Base-by-base conservation (phyloP, 2,888 invertebrate species). In the Noctua comes region DNA sequence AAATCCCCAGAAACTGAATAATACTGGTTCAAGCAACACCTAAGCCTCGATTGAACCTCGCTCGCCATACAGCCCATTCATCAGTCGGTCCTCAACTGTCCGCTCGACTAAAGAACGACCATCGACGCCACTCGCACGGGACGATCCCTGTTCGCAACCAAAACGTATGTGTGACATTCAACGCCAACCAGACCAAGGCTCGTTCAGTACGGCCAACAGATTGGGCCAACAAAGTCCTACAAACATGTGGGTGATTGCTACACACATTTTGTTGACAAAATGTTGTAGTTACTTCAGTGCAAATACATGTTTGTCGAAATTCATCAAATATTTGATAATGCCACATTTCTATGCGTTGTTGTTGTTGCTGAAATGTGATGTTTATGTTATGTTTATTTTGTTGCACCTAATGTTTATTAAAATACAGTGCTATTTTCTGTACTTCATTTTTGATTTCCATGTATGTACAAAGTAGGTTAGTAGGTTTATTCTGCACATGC, bases 91-190 rank as follows among this genome's bases (percentile, higher is more conserved):
- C 40, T 48, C 16, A 65, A 51, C 77, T 77, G 74, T 75, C 77
- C 54, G 40, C 75, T 68, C 18, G 36, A 74, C 80, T 59, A 62
- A 77, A 82, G 62, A 73, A 73, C 48, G 57, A 64, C 74, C 57
- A 78, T 69, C 51, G 46, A 5, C 65, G 73, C 57, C 77, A 75
- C 72, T 75, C 75, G 57, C 85, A 69, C 75, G 82, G 69, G 73
- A 77, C 69, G 57, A 40, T n/a, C 48, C 51, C 27, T 73, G 68
- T 54, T 73, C 72, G 51, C 31, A 71, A 62, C 59, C 65, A 64
- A 73, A 81, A 77, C 27, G 62, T 66, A 70, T 74, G 59, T 81
- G 68, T 69, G 73, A 71, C 69, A 73, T 43, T 73, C 43, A n/a
- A 40, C 64, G 16, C 36, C 65, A 80, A 68, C 75, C 24, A 48